Evolutionary conservation across 2,888 invertebrate genomes (phyloP).

Genomic region (Cheilosia grossa): DNA sequence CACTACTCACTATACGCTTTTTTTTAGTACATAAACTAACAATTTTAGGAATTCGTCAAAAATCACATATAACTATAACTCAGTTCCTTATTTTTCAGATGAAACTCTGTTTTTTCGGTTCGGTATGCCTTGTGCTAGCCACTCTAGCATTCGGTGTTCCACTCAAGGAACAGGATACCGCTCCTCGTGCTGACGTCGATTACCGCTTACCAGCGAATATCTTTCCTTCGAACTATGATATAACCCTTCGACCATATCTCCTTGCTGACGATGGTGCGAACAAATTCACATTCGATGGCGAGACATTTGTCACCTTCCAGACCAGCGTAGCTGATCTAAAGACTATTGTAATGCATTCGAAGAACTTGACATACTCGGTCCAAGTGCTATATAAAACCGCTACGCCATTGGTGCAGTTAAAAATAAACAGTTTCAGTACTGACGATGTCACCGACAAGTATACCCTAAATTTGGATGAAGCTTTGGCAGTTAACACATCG

Average conservation of each 20-base stretch:
- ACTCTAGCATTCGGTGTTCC: slow-evolving; percentile 30
- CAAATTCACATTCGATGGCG: slow-evolving; percentile 81
- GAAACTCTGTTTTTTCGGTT: slow-evolving; percentile 18
- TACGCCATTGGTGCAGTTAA: slow-evolving; percentile 71
- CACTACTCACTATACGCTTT: too few relatives aligned
- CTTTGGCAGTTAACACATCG: slow-evolving; percentile 78
- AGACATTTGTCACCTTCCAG: slow-evolving; percentile 83
- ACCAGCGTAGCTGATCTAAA: slow-evolving; percentile 80
- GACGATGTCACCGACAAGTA: slow-evolving; percentile 82
- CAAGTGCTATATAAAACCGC: slow-evolving; percentile 76
- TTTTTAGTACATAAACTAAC: too few relatives aligned
- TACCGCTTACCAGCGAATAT: slow-evolving; percentile 81
- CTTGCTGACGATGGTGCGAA: slow-evolving; percentile 78
- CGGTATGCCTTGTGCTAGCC: slow-evolving; percentile 18
- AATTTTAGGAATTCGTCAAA: too few relatives aligned
- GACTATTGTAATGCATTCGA: slow-evolving; percentile 84
- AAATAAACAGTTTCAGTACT: slow-evolving; percentile 71
- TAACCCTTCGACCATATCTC: slow-evolving; percentile 85
- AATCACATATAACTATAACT: background rate
- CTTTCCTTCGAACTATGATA: slow-evolving; percentile 84
- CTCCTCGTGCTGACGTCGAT: slow-evolving; percentile 51
- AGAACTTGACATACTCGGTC: slow-evolving; percentile 80
- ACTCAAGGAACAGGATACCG: background rate
- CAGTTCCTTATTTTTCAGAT: slow-evolving; percentile 25
- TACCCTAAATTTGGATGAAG: slow-evolving; percentile 81